These are phyloP conservation scores for Mesocricetus auratus DNA, from an alignment of 2,113 vertebrate species.

Conservation along the genomic window DNA sequence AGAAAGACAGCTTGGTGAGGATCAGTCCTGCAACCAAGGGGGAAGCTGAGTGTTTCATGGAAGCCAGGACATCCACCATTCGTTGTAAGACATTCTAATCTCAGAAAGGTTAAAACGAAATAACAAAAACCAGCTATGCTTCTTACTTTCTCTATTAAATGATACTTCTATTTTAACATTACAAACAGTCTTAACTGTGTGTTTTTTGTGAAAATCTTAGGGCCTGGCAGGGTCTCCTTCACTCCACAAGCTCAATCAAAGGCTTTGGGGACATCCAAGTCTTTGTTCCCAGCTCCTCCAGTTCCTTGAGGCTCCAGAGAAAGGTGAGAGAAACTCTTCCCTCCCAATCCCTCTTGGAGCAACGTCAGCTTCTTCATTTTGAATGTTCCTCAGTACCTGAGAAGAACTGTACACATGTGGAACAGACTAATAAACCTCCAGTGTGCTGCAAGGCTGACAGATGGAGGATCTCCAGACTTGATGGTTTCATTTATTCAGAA, in stretches of 20 bases:
- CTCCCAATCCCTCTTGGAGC: not conserved
- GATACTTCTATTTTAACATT: not conserved
- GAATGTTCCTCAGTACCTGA: not conserved
- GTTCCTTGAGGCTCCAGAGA: not conserved
- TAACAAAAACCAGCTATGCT: not conserved
- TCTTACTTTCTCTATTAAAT: not conserved
- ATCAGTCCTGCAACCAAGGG: not conserved
- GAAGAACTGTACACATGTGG: not conserved
- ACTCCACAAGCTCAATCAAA: not conserved
- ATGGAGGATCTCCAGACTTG: not conserved
- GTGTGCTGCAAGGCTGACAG: not conserved
- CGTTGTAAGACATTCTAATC: not conserved
- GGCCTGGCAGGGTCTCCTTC: fast-evolving
- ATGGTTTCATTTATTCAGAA: slow-evolving; percentile 8
- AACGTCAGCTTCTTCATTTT: not conserved
- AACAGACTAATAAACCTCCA: slow-evolving; percentile 3
- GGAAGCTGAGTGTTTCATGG: not conserved
- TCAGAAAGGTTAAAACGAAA: not conserved
- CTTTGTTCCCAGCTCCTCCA: not conserved
- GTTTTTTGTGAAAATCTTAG: not conserved
- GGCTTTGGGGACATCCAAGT: not conserved
- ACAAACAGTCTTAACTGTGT: not conserved
- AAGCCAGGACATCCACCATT: not conserved
- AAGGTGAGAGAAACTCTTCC: not conserved
- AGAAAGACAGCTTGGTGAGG: not conserved